Evolutionary conservation across 2,888 invertebrate species (phyloP).

Genomic region (Aspidiotus rigidus): DNA sequence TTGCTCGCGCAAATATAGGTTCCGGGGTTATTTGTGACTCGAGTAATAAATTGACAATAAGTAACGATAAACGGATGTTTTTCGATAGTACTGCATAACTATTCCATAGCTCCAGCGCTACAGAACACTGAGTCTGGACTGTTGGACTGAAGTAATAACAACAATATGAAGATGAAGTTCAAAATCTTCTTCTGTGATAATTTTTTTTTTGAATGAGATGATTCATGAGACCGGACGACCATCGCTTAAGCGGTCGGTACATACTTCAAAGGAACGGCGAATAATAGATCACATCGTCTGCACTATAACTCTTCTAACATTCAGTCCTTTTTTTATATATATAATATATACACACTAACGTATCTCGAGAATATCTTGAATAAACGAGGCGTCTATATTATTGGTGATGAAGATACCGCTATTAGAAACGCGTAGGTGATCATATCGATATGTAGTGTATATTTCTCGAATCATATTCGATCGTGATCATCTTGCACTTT

Average conservation of each 20-base stretch:
- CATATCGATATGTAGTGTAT: constrained; percentile 7
- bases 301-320: constrained; percentile 28
- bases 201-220: constrained; percentile 20
- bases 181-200: constrained; percentile 12
- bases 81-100: constrained; percentile 1
- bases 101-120: not conserved
- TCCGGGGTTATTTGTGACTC: constrained; percentile 29
- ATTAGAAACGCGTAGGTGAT: constrained; percentile 5
- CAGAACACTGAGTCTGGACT: constrained; percentile 23
- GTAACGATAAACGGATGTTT: constrained; percentile 33
- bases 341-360: not conserved
- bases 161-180: constrained; percentile 28
- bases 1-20: constrained; percentile 16
- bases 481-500: no score
- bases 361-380: constrained; percentile 19
- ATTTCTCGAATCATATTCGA: no score
- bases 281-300: constrained; percentile 33
- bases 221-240: constrained; percentile 32
- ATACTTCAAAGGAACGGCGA: constrained; percentile 29
- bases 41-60: constrained; percentile 31
- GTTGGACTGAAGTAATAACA: constrained; percentile 3
- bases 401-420: constrained; percentile 28
- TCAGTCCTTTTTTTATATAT: constrained; percentile 17
- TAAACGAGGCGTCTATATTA: constrained; percentile 31
- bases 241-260: constrained; percentile 29